Conservation (phyloP, 2,113 vertebrate species). For the Phrynosoma blainvillii region DNA sequence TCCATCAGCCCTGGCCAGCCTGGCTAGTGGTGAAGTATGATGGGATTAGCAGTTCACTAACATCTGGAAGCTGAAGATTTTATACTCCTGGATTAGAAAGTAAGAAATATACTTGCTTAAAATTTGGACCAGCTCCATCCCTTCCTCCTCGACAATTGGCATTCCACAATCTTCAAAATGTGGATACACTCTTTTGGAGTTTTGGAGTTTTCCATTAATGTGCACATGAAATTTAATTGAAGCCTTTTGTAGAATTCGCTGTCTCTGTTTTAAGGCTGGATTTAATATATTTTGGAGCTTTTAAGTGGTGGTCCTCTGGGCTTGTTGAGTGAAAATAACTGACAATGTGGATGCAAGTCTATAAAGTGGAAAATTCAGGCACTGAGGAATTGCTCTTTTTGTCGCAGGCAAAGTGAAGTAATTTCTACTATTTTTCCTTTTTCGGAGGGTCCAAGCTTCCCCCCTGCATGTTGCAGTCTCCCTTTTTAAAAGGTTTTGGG, state of each 20-base stretch:
- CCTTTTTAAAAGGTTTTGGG: neutral
- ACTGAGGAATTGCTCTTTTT: neutral
- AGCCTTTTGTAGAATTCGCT: neutral
- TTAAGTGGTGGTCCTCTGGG: neutral
- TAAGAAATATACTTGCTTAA: neutral
- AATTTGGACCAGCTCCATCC: neutral
- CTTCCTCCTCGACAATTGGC: neutral
- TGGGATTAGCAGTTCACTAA: no score
- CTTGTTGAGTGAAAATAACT: neutral
- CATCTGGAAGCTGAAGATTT: no score
- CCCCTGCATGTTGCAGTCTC: neutral
- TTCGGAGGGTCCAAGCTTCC: neutral
- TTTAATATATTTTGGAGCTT: neutral
- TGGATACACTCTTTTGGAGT: neutral
- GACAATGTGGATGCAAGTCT: neutral
- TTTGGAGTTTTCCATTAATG: neutral
- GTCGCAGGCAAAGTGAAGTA: neutral
- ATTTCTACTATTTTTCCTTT: no score
- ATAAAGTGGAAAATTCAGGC: neutral
- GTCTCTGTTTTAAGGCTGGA: neutral
- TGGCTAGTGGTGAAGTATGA: neutral
- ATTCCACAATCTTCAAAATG: neutral
- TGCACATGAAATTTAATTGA: neutral
- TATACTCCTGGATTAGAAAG: neutral
- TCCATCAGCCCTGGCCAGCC: no score